phyloP scores from a whole-genome alignment of 53 echinoderm and acorn worm species.

The Glandiceps talaboti region DNA sequence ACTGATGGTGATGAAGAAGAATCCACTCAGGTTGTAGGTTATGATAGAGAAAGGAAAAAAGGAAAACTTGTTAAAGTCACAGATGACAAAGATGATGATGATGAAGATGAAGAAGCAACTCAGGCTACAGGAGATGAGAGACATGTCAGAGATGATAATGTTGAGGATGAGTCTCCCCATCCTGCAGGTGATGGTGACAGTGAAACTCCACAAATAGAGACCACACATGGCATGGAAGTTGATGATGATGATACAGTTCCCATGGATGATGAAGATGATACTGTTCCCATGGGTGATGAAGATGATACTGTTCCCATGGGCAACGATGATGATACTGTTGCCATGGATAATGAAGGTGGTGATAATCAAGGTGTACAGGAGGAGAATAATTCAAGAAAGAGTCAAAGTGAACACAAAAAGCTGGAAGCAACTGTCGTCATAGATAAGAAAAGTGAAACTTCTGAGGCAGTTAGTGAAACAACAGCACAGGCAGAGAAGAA shows the following conservation, averaged over 20 bases:
- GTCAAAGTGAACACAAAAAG: background rate
- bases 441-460: background rate
- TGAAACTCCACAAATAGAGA: background rate
- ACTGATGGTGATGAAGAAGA: no score
- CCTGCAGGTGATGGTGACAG: background rate
- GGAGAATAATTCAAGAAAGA: no score
- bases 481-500: background rate
- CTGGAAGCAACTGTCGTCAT: background rate
- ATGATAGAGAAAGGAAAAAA: no score
- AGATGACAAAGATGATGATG: background rate
- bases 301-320: no score
- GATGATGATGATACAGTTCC: background rate
- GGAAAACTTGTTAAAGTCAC: no score
- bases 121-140: background rate
- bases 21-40: no score
- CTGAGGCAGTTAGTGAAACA: background rate
- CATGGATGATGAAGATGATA: background rate
- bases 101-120: background rate
- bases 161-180: background rate
- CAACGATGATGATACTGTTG: no score
- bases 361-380: background rate
- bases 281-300: no score
- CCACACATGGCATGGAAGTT: background rate
- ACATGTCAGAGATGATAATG: background rate
- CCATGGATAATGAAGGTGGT: no score